Conservation (phyloP, 1,140 invertebrate genomes). For the Scaptomyza pallida region DNA sequence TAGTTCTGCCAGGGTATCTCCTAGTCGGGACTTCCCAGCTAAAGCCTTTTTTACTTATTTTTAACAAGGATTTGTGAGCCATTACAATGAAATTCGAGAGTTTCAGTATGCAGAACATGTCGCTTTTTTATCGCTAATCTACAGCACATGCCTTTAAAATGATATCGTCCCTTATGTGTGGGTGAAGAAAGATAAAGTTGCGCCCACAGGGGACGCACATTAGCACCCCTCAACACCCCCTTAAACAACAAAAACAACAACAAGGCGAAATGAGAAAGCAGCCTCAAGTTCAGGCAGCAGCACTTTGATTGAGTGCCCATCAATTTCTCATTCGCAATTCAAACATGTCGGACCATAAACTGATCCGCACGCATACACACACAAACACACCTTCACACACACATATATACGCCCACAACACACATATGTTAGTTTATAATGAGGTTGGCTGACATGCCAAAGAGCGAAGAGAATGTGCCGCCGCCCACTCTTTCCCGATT, state of each 20-base stretch:
- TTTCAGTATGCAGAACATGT: constrained; percentile 19
- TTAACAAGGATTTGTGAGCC: not conserved
- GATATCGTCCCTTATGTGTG: not conserved
- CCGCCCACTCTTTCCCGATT: not conserved
- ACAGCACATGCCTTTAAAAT: constrained; percentile 41
- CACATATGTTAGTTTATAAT: constrained; percentile 64
- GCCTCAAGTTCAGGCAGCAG: constrained; percentile 44
- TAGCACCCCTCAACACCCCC: constrained; percentile 50
- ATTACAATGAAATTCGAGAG: not conserved
- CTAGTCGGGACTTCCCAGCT: too few species aligned
- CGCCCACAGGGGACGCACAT: constrained; percentile 51
- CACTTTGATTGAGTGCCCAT: constrained; percentile 81
- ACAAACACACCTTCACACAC: constrained; percentile 4
- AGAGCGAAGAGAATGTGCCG: not conserved
- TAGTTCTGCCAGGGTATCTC: too few species aligned
- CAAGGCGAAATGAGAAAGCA: not conserved
- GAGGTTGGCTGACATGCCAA: constrained; percentile 32
- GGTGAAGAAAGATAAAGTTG: not conserved
- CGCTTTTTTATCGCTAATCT: constrained; percentile 50
- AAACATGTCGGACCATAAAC: constrained; percentile 79
- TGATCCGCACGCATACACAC: constrained; percentile 46
- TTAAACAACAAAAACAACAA: not conserved
- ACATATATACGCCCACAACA: constrained; percentile 10
- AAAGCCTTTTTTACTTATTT: too few species aligned
- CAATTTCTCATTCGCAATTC: constrained; percentile 81